These are phyloP conservation scores for Hydropsyche tenuis DNA, from an alignment of 1,140 invertebrate species.

Conservation along the genomic window DNA sequence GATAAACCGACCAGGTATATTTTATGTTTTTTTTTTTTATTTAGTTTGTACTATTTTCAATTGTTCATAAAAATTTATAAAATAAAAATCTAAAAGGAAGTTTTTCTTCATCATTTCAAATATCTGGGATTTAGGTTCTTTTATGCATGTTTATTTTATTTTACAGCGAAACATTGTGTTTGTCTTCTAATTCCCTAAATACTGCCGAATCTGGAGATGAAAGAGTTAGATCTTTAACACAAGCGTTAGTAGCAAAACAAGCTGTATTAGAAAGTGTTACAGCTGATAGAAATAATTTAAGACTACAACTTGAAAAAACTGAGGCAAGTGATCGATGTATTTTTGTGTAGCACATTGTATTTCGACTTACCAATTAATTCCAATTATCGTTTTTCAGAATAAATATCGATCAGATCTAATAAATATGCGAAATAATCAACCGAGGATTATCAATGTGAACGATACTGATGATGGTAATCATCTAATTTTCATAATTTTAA, in stretches of 20 bases:
- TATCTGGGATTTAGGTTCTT: not conserved
- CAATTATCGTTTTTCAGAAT: constrained; percentile 53
- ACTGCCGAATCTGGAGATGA: constrained; percentile 45
- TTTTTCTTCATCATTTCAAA: not conserved
- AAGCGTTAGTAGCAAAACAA: constrained; percentile 83
- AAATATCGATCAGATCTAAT: constrained; percentile 60
- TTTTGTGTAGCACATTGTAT: constrained; percentile 15
- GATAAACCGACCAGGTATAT: constrained; percentile 41
- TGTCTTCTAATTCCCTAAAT: constrained; percentile 32
- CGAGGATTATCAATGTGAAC: constrained; percentile 64
- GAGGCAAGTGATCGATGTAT: constrained; percentile 61
- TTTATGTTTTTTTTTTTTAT: not conserved
- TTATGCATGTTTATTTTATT: constrained; percentile 10
- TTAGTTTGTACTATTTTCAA: not conserved
- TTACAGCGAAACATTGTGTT: constrained; percentile 10
- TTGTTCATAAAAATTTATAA: not conserved
- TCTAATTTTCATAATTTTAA: not conserved
- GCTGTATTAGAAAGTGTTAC: constrained; percentile 77
- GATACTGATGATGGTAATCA: constrained; percentile 69
- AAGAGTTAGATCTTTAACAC: constrained; percentile 71
- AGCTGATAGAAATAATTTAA: constrained; percentile 80
- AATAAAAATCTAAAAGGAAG: not conserved
- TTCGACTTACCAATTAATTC: not conserved
- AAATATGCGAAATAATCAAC: constrained; percentile 56
- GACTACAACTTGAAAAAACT: constrained; percentile 79